Conservation (phyloP, 2,113 vertebrate species). For the Porphyrio hochstetteri region DNA sequence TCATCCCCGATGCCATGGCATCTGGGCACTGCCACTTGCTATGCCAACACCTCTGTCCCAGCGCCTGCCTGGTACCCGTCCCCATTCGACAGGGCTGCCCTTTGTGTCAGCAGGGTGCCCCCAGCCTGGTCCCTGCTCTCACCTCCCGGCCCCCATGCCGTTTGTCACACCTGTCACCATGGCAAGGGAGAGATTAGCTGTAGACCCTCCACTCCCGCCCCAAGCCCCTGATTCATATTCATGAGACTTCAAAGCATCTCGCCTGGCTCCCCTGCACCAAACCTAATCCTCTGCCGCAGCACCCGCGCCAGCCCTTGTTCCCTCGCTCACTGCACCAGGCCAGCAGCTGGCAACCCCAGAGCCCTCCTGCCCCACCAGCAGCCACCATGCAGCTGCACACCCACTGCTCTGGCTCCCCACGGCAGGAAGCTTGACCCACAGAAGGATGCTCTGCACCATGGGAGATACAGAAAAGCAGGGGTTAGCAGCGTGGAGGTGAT, state of each 20-base stretch:
- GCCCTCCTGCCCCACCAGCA: not conserved
- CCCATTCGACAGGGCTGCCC: not conserved
- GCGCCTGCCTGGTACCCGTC: not conserved
- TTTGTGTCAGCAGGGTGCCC: not conserved
- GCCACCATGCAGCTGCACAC: not conserved
- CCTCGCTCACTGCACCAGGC: not conserved
- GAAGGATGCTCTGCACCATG: not conserved
- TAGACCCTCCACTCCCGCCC: conserved; percentile 37
- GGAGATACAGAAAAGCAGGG: not conserved
- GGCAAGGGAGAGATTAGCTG: conserved; percentile 35
- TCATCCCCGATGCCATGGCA: not conserved
- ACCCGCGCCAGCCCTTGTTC: not conserved
- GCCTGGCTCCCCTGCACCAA: conserved; percentile 49
- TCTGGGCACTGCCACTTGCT: not conserved
- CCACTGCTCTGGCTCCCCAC: not conserved
- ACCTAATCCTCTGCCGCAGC: conserved; percentile 63
- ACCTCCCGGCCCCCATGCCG: not conserved
- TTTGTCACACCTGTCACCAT: conserved; percentile 56
- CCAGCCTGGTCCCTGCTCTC: not conserved
- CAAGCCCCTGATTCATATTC: conserved; percentile 66
- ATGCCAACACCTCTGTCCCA: fast-evolving
- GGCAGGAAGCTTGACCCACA: not conserved
- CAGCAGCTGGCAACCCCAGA: not conserved
- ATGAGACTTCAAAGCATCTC: conserved; percentile 67
- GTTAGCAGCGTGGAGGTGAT: fast-evolving